Percentiles rank a stretch among this genome's conserved stretches.
phyloP scores from a whole-genome alignment of 2,797 vertebrate species.

The Harpagifer antarcticus region DNA sequence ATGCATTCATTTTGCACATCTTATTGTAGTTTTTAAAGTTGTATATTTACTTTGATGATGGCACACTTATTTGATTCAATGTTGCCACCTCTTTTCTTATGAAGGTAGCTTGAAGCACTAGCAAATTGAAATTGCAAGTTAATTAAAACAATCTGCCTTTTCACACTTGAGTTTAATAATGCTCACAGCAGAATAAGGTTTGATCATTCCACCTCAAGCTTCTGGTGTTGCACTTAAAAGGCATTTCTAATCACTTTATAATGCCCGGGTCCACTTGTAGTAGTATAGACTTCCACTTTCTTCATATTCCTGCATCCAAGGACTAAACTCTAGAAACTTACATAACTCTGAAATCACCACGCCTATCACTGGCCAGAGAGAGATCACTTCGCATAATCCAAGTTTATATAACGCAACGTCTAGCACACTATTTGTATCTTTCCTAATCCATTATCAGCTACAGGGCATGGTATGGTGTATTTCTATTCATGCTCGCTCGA shows the following conservation, averaged over 20 bases:
- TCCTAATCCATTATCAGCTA: slow-evolving; percentile 28
- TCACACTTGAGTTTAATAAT: no score
- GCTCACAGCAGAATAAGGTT: not conserved
- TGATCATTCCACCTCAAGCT: not conserved
- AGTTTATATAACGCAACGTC: slow-evolving; percentile 68
- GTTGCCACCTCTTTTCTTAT: no score
- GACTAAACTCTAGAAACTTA: slow-evolving; percentile 59
- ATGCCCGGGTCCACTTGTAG: not conserved
- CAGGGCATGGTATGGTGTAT: not conserved
- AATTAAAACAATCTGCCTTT: no score
- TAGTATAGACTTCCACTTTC: slow-evolving; percentile 34
- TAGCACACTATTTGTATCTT: slow-evolving; percentile 29
- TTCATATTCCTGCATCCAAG: slow-evolving; percentile 30
- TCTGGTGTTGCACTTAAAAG: not conserved
- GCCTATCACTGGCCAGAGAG: slow-evolving; percentile 40
- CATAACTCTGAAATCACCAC: slow-evolving; percentile 64
- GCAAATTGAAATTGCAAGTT: no score
- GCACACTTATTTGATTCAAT: no score
- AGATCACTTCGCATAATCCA: slow-evolving; percentile 56
- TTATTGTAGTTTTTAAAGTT: no score
- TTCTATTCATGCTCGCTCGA: not conserved
- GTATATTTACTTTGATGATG: no score
- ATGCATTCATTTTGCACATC: no score
- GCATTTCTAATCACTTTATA: slow-evolving; percentile 7
- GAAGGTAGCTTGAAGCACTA: no score